A percentile compares a stretch with the other conserved stretches of the same genome.
Conservation (phyloP, 2,113 vertebrate species). For the Okapia johnstoni region DNA sequence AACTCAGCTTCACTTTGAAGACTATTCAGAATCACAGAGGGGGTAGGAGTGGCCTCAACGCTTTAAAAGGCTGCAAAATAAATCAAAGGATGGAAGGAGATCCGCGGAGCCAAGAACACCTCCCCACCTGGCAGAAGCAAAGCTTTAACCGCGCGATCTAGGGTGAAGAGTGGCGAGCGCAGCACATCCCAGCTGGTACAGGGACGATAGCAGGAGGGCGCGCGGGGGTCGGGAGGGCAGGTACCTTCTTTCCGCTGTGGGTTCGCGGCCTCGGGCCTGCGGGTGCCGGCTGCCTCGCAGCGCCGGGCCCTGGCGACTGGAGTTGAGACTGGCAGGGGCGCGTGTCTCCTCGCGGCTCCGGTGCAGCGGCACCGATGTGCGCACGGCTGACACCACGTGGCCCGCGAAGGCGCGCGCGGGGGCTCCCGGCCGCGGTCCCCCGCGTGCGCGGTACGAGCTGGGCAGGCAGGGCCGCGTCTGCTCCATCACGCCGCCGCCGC, state of each 20-base stretch:
- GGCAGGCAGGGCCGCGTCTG: constrained; percentile 91
- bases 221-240: not conserved
- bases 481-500: constrained; percentile 90
- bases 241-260: constrained; percentile 83
- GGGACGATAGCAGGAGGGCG: not conserved
- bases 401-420: constrained; percentile 57
- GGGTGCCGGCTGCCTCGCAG: constrained; percentile 74
- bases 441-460: constrained; percentile 68
- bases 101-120: not conserved
- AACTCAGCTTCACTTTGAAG: constrained; percentile 29
- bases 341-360: constrained; percentile 64
- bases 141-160: rapidly evolving
- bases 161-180: not conserved
- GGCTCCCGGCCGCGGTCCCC: constrained; percentile 37
- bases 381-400: constrained; percentile 86
- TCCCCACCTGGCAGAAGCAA: not conserved
- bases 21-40: not conserved
- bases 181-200: not conserved
- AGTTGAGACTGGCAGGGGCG: constrained; percentile 30
- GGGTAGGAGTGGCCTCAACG: not conserved
- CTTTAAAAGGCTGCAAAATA: constrained; percentile 17
- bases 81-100: constrained; percentile 25
- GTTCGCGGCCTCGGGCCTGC: constrained; percentile 64
- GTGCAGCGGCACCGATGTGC: constrained; percentile 85
- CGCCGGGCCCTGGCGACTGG: constrained; percentile 52